Conservation (phyloP, 2,888 invertebrate genomes). For the Conchocele bisecta region DNA sequence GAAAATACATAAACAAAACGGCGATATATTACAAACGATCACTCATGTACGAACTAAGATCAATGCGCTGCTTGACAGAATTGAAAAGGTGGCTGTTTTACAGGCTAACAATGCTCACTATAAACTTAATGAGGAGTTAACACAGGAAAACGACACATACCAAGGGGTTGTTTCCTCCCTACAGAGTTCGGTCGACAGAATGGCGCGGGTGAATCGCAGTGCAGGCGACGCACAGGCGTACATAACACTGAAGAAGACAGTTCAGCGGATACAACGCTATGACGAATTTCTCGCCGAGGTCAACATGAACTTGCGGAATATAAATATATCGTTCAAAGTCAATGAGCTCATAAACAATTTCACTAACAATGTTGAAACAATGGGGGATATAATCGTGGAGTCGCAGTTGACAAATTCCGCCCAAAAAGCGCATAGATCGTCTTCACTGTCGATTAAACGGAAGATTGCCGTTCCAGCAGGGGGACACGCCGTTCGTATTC, state of each 20-base stretch:
- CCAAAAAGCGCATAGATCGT: neutral
- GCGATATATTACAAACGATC: too few species aligned
- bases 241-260: slow-evolving; percentile 21
- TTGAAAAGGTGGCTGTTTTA: slow-evolving; percentile 5
- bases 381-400: neutral
- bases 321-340: slow-evolving; percentile 10
- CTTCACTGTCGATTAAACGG: slow-evolving; percentile 1
- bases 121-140: neutral
- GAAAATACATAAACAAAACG: neutral
- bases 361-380: neutral
- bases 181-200: neutral
- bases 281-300: slow-evolving; percentile 4
- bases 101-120: slow-evolving; percentile 10
- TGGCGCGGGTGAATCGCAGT: neutral
- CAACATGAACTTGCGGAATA: slow-evolving; percentile 4
- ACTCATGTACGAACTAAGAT: too few species aligned
- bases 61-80: neutral
- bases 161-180: slow-evolving; percentile 17
- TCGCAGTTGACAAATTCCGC: neutral
- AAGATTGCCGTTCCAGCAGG: slow-evolving; percentile 30
- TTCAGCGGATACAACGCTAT: slow-evolving; percentile 10
- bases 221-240: slow-evolving; percentile 11
- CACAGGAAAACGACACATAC: slow-evolving; percentile 12
- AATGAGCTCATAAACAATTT: slow-evolving; percentile 9
- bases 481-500: slow-evolving; percentile 31